Evolutionary conservation across 2,888 invertebrate species (phyloP), one percentile per base, ranked within the genome.

Genomic region (Falcaria lacertinaria): DNA sequence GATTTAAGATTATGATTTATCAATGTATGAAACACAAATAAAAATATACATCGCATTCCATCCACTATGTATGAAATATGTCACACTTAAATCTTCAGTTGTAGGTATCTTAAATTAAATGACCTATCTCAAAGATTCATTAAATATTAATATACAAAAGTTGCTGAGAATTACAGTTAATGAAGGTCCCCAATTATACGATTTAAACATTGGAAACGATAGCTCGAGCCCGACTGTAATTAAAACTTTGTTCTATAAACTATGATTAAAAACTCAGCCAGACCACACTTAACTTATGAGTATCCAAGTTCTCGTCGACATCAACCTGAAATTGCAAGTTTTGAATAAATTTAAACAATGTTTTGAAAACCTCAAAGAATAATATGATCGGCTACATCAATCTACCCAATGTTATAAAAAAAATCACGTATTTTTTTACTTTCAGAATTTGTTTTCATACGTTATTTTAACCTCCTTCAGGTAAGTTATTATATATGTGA

Each of bases 181-280:
- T 55, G 54, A 62, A 64, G 57, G 44, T 45, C 42, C 56, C 58
- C 64, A 65, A 67, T 66, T 64, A 62, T 60, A 63, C 55, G 56
- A 65, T 61, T 64, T 59, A 64, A 62, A 61, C 60, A 50, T 54
- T 57, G 52, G 48, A 64, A 68, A 59, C 61, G 62, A 69, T 69
- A 54, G 53, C 57, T 47, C 62, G 57, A 52, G 54, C 52, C 58
- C 64, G 60, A 58, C 54, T 57, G 70, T 74, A 76, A 75, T 77
- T 77, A 75, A 74, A 78, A 78, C 67, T 75, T 77, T 64, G 61
- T 58, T 64, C 60, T 58, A 70, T 70, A 70, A 74, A 76, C 75
- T 78, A 74, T 66, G 69, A 71, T 74, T 73, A 68, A 75, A 70
- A 74, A 71, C 60, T 69, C 59, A 42, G 45, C 48, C 48, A 50